Evolutionary conservation across 2,888 invertebrate species (phyloP).

Genomic region (Chloromyia formosa): DNA sequence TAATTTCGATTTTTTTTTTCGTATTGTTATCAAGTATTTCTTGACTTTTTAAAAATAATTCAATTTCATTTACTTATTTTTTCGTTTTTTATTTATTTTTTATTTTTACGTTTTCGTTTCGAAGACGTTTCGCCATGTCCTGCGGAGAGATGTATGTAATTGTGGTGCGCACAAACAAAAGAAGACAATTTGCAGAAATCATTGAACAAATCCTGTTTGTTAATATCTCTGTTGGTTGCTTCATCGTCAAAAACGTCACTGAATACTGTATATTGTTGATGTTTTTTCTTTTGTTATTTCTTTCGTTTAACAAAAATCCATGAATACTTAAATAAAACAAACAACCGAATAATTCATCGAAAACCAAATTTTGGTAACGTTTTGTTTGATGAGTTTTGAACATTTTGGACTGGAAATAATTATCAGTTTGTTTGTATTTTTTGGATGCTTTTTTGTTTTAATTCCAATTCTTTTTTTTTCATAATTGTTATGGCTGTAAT

Average conservation of each 20-base stretch:
- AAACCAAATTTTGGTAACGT: background rate
- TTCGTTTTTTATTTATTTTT: background rate
- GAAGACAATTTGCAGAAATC: background rate
- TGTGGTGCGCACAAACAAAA: no score
- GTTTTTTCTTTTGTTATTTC: background rate
- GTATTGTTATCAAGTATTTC: background rate
- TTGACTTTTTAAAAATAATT: constrained; percentile 37
- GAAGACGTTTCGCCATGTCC: constrained; percentile 22
- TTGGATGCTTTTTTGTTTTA: background rate
- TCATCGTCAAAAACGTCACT: background rate
- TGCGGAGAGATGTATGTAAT: constrained; percentile 12
- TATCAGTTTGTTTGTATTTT: constrained; percentile 5
- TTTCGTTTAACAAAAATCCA: constrained; percentile 24
- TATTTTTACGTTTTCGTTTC: constrained; percentile 2
- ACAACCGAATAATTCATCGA: background rate
- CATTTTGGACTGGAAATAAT: no score
- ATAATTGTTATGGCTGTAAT: constrained; percentile 14
- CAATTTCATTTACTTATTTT: constrained; percentile 30
- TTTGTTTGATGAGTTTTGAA: background rate
- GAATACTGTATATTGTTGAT: background rate
- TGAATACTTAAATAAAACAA: background rate
- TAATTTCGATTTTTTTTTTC: background rate
- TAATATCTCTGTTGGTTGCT: background rate
- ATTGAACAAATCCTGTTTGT: constrained; percentile 18
- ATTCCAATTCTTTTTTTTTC: background rate